Base-by-base conservation (phyloP, 2,888 invertebrate species). In the Drosophila anomalata region DNA sequence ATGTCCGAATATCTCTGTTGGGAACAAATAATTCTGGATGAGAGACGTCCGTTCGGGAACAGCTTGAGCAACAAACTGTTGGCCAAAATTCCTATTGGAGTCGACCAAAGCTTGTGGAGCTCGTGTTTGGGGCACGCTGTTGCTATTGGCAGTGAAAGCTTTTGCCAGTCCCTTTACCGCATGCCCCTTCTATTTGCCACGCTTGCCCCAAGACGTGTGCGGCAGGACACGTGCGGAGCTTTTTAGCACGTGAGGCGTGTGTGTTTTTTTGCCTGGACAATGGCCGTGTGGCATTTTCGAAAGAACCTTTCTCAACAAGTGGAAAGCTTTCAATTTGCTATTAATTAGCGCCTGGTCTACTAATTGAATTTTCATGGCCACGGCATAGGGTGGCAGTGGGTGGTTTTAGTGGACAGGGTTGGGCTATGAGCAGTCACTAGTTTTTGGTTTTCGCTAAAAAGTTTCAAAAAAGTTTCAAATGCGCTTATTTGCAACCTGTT, bases 61-160 rank as follows among this genome's bases (percentile, higher is more conserved):
- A 91, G 82, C 79, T 85, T 85, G 85, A 90, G 90, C 91, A 91
- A 91, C 91, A 91, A 91, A 91, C 91, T 91, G 90, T 90, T 91
- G 90, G 90, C 87, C 68, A 61, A 55, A 44, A 53, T 65, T 53
- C 24, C 47, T 17, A 44, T 17, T 60, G 60, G 68, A 68, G 68
- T 70, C 69, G 69, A 61, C 54, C 54, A 70, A 70, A 70, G 69
- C 69, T 68, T 59, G 68, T 33, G 61, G 44, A 41, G 57, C 70
- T 72, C 72, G 72, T 72, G 72, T 72, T 70, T 65, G 57, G 72
- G 72, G 71, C 72, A 75, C 65, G 68, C 73, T 75, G 73, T 75
- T 75, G 75, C 75, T 74, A 65, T 66, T 74, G 70, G 54, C 63
- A 60, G 51, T 70, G 71, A 60, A 65, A 72, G 71, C 71, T 71